A percentile compares a stretch with the other conserved stretches of the same genome.
Evolutionary conservation across 2,113 vertebrate species (phyloP).

Genomic region (Acanthisitta chloris): DNA sequence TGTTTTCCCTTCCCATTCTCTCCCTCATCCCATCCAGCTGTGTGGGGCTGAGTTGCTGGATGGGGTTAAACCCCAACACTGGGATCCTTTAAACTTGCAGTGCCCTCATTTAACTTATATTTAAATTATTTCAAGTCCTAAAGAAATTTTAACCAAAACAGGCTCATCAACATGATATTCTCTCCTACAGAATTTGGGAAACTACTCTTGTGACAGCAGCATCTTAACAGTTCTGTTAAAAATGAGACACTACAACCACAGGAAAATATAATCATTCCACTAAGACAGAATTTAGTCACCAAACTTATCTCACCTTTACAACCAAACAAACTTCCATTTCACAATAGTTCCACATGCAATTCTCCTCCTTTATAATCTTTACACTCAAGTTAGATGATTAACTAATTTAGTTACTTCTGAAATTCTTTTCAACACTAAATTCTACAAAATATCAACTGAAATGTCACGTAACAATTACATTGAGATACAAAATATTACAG

Average conservation of each 20-base stretch:
- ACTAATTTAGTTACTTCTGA: background rate
- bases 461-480: background rate
- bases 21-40: background rate
- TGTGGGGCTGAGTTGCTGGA: background rate
- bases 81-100: background rate
- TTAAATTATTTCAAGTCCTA: background rate
- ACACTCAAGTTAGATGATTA: background rate
- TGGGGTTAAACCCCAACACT: background rate
- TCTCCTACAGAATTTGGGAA: background rate
- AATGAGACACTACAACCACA: background rate
- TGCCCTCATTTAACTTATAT: background rate
- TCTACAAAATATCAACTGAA: background rate
- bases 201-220: background rate
- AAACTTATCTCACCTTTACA: background rate
- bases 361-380: background rate
- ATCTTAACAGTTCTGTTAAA: background rate
- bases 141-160: background rate
- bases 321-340: background rate
- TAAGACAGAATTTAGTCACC: background rate
- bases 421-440: background rate
- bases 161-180: background rate
- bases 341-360: background rate
- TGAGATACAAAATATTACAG: background rate
- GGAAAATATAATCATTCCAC: background rate
- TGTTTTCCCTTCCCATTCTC: no score